Conservation (phyloP, 2,797 vertebrate species). For the Rhynchotus rufescens region DNA sequence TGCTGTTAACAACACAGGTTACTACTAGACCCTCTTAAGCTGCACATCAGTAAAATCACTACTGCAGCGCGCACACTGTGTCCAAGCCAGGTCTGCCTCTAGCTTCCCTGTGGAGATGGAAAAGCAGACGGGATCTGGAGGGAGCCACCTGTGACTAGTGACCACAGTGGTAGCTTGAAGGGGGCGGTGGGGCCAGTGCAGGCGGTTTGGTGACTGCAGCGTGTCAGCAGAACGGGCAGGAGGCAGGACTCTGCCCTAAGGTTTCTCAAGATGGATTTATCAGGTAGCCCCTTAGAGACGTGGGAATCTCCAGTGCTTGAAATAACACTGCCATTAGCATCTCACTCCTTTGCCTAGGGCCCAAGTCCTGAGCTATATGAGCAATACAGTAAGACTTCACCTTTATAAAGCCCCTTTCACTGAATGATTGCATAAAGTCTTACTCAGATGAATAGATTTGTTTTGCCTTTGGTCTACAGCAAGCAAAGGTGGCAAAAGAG, state of each 20-base stretch:
- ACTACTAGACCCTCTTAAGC: not conserved
- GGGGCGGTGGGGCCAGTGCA: not conserved
- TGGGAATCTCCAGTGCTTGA: not conserved
- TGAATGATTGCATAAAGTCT: not conserved
- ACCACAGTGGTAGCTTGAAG: not conserved
- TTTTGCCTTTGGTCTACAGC: slow-evolving; percentile 29
- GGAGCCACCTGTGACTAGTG: not conserved
- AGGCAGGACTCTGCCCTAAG: not conserved
- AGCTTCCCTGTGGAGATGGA: not conserved
- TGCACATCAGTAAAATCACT: not conserved
- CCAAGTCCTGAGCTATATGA: not conserved
- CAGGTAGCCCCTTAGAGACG: not conserved
- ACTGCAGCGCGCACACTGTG: not conserved
- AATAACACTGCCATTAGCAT: not conserved
- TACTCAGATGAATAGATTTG: not conserved
- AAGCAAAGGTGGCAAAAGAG: not conserved
- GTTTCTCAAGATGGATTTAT: not conserved
- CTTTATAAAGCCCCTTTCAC: not conserved
- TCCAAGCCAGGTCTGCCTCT: not conserved
- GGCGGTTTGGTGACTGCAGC: not conserved
- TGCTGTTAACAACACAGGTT: not conserved
- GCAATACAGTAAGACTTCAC: not conserved
- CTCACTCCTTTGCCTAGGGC: not conserved
- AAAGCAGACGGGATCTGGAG: not conserved
- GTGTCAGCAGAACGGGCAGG: not conserved